Evolutionary conservation across 2,888 invertebrate genomes (phyloP), one percentile per base, ranked within the genome.

Genomic region (Rhogogaster chlorosoma): DNA sequence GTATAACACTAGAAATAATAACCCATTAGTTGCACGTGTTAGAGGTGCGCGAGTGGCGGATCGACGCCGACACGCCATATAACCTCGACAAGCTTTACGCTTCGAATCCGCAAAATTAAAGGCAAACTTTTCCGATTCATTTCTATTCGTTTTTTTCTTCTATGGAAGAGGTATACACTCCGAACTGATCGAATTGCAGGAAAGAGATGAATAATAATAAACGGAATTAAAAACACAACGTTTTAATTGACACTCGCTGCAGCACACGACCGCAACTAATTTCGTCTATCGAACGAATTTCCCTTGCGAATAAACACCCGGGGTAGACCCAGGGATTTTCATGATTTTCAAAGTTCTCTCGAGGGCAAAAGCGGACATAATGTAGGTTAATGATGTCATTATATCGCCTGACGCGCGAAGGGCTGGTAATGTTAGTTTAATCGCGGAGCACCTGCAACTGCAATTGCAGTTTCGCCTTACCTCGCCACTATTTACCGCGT

Each of bases 21-120:
- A 90, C 88, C 87, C 87, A 91, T 90, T 90, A 91, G 86, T 86
- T 84, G 88, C 91, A 90, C 90, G 90, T 90, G 49, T 26, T 87
- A 85, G 85, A 89, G 87, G 89, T 89, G 89, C 86, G 85, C 85
- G 83, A 3, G 82, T 86, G 87, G 87, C 85, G 88, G 88, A 89
- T 89, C 87, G 86, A 89, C 87, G 88, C 88, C 88, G 89, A 89
- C 91, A 90, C 89, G 89, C 89, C 87, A 91, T 86, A 45, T n/a
- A n/a, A n/a, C 45, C 87, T 22, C 6, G 15, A 18, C 32, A 67
- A 32, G 32, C 32, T 73, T 38, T 38, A 22, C 18, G 5, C 26
- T 38, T 38, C 9, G 12, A 42, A 42, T 70, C 1, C 53, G 53
- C 7, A n/a, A 18, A 53, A 53, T 18, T 1, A 53, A 15, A 45